A percentile compares a stretch with the other conserved stretches of the same genome.
Conservation (phyloP, 35 echinoderm and acorn worm species). For the Strongylocentrotus purpuratus region DNA sequence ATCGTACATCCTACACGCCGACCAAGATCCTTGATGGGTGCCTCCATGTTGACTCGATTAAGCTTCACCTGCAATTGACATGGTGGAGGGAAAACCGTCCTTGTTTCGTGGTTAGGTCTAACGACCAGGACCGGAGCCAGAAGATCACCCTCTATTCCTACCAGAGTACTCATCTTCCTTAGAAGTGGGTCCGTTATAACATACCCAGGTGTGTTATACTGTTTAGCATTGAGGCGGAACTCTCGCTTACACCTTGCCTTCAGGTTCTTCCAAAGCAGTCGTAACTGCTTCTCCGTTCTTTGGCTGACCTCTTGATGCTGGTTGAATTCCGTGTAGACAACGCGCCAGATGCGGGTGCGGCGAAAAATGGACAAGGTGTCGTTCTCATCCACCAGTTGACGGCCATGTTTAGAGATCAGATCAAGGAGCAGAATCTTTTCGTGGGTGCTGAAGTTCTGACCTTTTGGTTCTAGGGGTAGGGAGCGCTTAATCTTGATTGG, state of each 20-base stretch:
- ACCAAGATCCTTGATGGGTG: neutral
- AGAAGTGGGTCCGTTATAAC: neutral
- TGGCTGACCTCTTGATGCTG: slow-evolving; percentile 13
- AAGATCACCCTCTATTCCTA: neutral
- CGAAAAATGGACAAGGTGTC: neutral
- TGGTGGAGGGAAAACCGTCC: neutral
- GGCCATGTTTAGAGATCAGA: neutral
- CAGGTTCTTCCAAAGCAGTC: slow-evolving; percentile 44
- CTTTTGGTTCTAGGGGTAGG: neutral
- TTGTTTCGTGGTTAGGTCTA: neutral
- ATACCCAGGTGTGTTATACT: neutral
- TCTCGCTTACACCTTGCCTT: slow-evolving; percentile 32
- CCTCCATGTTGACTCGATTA: neutral
- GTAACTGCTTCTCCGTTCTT: slow-evolving; percentile 18
- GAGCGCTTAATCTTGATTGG: neutral
- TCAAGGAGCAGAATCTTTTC: slow-evolving; percentile 29
- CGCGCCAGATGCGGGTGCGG: slow-evolving; percentile 12
- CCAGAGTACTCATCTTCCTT: neutral
- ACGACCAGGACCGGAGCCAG: neutral
- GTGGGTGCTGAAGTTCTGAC: neutral
- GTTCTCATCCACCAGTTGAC: neutral
- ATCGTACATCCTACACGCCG: neutral
- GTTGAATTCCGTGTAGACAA: slow-evolving; percentile 18
- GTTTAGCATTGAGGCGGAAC: neutral
- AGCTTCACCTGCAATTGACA: neutral